These are phyloP conservation scores for Erebia epiphron DNA, from an alignment of 2,888 invertebrate genomes.

Conservation along the genomic window DNA sequence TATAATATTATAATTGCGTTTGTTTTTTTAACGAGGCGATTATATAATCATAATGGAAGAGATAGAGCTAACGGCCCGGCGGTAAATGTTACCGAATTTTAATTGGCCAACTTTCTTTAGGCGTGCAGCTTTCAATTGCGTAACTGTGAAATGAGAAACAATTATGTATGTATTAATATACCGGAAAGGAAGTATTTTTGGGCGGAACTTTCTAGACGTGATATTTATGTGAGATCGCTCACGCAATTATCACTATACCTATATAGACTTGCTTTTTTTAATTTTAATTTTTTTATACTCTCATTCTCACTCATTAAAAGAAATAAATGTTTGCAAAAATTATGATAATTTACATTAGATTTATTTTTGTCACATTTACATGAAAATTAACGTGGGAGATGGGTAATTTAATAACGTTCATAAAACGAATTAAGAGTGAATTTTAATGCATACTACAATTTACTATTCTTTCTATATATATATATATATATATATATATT, in stretches of 20 bases:
- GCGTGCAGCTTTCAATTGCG: constrained; percentile 58
- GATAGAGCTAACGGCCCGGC: constrained; percentile 36
- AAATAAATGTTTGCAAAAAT: constrained; percentile 14
- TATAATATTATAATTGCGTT: constrained; percentile 26
- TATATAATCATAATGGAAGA: constrained; percentile 36
- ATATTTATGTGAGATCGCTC: constrained; percentile 63
- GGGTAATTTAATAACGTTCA: no score
- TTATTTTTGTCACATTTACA: no score
- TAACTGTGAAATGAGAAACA: constrained; percentile 72
- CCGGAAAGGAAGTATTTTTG: constrained; percentile 65
- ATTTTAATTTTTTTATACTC: no score
- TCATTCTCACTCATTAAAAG: constrained; percentile 9
- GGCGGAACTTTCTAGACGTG: constrained; percentile 64
- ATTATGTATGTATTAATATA: constrained; percentile 76
- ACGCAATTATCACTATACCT: constrained; percentile 50
- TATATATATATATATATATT: no score
- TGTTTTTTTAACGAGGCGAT: constrained; percentile 30
- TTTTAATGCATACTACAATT: no score
- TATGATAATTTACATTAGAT: no score
- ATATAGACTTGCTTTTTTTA: constrained; percentile 15
- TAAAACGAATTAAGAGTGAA: no score
- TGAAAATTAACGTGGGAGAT: no score
- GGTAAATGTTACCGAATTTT: constrained; percentile 62
- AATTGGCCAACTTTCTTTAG: constrained; percentile 76
- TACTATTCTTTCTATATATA: no score